A percentile compares a stretch with the other conserved stretches of the same genome.
Conservation (phyloP, 2,113 vertebrate genomes). For the Pan troglodytes region NHGRI_mPanTro3-v2.1_pri NC_072416.2:21404001-21404500, state of each 20-base stretch:
- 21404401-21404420: not conserved
- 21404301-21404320: too few relatives aligned
- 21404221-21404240: not conserved
- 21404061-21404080: not conserved
- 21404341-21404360: not conserved
- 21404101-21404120: not conserved
- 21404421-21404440: not conserved
- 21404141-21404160: too few relatives aligned
- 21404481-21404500: not conserved
- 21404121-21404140: not conserved
- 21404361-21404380: not conserved
- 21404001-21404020: not conserved
- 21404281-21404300: rapidly evolving
- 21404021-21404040: not conserved
- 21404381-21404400: rapidly evolving
- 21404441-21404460: not conserved
- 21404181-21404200: not conserved
- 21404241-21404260: not conserved
- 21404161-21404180: not conserved
- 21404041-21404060: not conserved
- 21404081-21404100: not conserved
- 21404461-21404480: not conserved
- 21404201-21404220: not conserved
- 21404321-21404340: not conserved
- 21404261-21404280: not conserved